Base-by-base conservation (phyloP, 2,797 vertebrate species). In the Hozukius guyotensis region DNA sequence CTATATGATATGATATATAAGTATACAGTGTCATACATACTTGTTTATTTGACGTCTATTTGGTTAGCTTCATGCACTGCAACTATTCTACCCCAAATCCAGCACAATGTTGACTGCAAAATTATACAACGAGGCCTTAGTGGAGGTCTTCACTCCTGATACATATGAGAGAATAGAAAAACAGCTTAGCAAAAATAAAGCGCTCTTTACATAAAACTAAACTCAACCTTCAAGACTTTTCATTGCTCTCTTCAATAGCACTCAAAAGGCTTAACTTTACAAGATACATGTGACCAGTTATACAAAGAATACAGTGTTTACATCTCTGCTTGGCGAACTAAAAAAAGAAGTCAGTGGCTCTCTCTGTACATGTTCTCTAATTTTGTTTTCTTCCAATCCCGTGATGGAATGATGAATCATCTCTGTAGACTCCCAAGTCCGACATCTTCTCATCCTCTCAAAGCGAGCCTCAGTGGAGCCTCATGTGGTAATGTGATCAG, bases 401-500 rank as follows among this genome's bases (percentile, higher is more conserved):
- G 3, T 59, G 42, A 63, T 12, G 29, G 59, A 49, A 18, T 8
- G n/a, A 65, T 67, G 34, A 65, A 20, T 16, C 38, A 29, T 67
- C 8, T 82, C 24, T 36, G 36, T 8, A 18, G 4, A 57, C 31
- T 68, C 12, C 56, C 25, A 18, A 1, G 4, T 13, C 14, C 10
- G 6, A 12, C 62, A 46, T 65, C 36, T 18, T 18, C 11, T 55
- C 11, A 20, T 69, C 31, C 16, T 83, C 36, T 18, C 46, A 71
- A 49, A 25, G 71, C 16, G 13, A 4, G 9, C 16, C 29, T 27
- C 52, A 60, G 24, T 24, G 27, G 22, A 14, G 13, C 53, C 25
- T 83, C 60, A 1, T 69, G 18, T 20, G 75, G 60, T 0, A 25
- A 7, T 8, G 60, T 55, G 31, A 75, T 24, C 73, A 92, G 49